These are phyloP conservation scores for Spheniscus mendiculus DNA, from an alignment of 2,113 vertebrate genomes.

Conservation along the genomic window DNA sequence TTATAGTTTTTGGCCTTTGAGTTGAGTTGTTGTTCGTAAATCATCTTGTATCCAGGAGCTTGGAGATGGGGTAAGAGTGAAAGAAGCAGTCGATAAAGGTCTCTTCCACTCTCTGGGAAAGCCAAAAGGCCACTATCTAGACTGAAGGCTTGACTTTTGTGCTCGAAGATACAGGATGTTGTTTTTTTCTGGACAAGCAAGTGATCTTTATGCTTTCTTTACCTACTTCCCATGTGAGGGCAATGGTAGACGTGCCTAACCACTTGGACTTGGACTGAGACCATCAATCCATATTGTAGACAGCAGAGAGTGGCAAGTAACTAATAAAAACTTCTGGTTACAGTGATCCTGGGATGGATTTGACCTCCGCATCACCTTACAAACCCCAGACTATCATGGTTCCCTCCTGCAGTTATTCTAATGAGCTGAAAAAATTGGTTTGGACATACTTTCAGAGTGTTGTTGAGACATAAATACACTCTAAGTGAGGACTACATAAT, in stretches of 20 bases:
- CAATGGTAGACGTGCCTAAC: background rate
- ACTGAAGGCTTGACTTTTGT: background rate
- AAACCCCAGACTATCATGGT: background rate
- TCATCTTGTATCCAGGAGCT: background rate
- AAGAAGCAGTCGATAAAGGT: background rate
- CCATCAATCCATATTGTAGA: background rate
- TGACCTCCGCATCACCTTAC: background rate
- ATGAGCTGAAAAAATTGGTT: constrained; percentile 24
- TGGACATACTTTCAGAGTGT: background rate
- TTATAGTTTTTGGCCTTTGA: background rate
- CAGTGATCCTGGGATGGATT: background rate
- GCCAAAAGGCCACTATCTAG: background rate
- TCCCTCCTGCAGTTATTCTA: constrained; percentile 23
- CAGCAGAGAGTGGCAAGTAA: background rate
- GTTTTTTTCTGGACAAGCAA: background rate
- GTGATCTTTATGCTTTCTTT: background rate
- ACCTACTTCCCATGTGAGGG: background rate
- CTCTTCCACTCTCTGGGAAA: background rate
- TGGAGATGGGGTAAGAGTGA: background rate
- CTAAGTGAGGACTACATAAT: background rate
- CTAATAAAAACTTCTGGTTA: background rate
- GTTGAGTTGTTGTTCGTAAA: background rate
- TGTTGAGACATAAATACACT: background rate
- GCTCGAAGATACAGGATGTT: background rate
- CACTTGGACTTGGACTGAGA: background rate